phyloP scores from a whole-genome alignment of 2,113 vertebrate species.

The Perccottus glenii region DNA sequence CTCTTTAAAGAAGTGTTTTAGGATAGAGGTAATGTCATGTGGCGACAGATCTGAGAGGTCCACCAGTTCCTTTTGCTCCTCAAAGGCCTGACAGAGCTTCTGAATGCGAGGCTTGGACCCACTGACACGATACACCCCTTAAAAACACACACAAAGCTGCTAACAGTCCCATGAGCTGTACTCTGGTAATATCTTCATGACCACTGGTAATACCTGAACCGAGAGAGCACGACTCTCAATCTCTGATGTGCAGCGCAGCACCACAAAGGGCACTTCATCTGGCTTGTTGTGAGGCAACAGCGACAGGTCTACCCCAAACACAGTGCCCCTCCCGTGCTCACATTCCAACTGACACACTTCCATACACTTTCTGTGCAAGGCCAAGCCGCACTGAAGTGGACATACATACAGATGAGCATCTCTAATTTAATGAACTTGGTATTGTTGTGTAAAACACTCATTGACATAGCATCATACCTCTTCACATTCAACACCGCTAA shows the following conservation, averaged over 20 bases:
- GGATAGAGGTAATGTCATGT: conserved; percentile 88
- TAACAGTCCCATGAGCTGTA: not conserved
- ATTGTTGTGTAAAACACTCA: not conserved
- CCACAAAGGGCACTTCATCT: conserved; percentile 87
- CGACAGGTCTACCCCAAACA: conserved; percentile 86
- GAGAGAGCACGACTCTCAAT: conserved; percentile 88
- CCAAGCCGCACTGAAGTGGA: conserved; percentile 82
- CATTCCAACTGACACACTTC: conserved; percentile 87
- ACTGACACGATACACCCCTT: conserved; percentile 93
- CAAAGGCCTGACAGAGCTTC: conserved; percentile 89
- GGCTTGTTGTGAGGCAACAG: conserved; percentile 78
- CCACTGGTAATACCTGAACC: conserved; percentile 80
- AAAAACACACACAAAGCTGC: not conserved
- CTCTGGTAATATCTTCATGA: too few relatives aligned
- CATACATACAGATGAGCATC: not conserved
- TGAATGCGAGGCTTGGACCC: conserved; percentile 90
- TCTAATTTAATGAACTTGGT: too few relatives aligned
- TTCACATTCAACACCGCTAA: conserved; percentile 88
- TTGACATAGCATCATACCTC: conserved; percentile 79
- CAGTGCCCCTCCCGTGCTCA: conserved; percentile 78
- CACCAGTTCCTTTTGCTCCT: conserved; percentile 84
- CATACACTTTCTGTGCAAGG: conserved; percentile 92
- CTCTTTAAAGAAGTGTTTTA: conserved; percentile 94
- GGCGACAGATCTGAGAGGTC: conserved; percentile 90
- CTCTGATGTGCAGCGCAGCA: conserved; percentile 85